Evolutionary conservation across 1,140 invertebrate species (phyloP), one percentile per base, ranked within the genome.

Genomic region (Colletes latitarsis): DNA sequence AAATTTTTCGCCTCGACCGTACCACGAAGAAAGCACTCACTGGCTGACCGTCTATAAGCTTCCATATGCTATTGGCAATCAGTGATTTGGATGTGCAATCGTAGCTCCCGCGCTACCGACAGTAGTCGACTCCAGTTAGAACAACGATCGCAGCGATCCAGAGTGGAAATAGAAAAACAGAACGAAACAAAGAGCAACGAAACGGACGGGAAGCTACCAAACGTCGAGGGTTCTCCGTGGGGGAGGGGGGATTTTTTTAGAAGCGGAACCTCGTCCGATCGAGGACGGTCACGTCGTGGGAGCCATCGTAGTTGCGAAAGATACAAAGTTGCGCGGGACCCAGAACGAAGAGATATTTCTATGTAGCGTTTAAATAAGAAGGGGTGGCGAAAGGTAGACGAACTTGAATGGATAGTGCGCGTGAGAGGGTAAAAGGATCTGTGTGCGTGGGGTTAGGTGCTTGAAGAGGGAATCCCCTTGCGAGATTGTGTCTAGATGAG

Each of bases 271-370:
- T 80, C 58, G 74, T 74, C 58, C 62, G 10, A 53, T 17, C 58
- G 73, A 86, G 70, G 84, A 86, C 82, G 85, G 66, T 81, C 85
- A 73, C 81, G 77, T 83, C 84, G 85, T 83, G 70, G 73, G 57
- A 86, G 75, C 73, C 84, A 81, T 86, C 84, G 85, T 86, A 73
- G 70, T 83, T 81, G 85, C 81, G 82, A 83, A 76, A 71, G 85
- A 81, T 83, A 87, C 78, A 87, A 87, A 87, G 78, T 81, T 86
- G 82, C 73, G 86, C 85, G 86, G 86, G 86, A 87, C 86, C 86
- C 86, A 87, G 86, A 87, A 87, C 82, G 86, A 87, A 86, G 78
- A 87, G 82, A 87, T 87, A 87, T 87, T 87, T 87, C 86, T 87
- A 87, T 81, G 82, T 86, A 87, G 84, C 57, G 71, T 82, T 87